phyloP scores from a whole-genome alignment of 2,888 invertebrate species.

The Cerastis rubricosa region DNA sequence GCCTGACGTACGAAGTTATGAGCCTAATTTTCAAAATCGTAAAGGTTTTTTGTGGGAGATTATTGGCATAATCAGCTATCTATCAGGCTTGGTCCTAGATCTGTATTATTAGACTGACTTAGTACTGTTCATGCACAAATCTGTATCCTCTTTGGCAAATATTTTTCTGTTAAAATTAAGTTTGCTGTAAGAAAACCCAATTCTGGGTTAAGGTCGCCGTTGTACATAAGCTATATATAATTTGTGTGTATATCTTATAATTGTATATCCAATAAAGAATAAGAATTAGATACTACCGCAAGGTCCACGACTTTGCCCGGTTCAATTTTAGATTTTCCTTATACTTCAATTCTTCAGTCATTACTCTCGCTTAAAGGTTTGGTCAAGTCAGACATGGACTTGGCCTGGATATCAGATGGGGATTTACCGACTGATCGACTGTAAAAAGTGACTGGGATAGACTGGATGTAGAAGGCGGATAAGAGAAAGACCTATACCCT shows the following conservation, averaged over 20 bases:
- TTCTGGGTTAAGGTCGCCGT: too few relatives aligned
- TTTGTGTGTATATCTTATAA: too few relatives aligned
- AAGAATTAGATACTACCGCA: not conserved
- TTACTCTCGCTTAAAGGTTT: not conserved
- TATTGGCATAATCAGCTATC: not conserved
- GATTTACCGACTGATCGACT: too few relatives aligned
- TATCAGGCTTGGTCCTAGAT: not conserved
- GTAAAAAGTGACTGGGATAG: too few relatives aligned
- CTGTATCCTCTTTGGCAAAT: too few relatives aligned
- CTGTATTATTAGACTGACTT: not conserved
- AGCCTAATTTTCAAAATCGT: not conserved
- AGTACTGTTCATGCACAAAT: too few relatives aligned
- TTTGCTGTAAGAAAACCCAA: too few relatives aligned
- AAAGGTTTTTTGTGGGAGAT: not conserved
- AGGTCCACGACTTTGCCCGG: not conserved
- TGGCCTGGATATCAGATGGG: not conserved
- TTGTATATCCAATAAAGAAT: too few relatives aligned
- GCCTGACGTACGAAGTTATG: not conserved
- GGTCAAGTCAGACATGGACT: not conserved
- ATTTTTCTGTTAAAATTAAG: too few relatives aligned
- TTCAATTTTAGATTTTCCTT: not conserved
- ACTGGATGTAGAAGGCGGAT: rapidly evolving
- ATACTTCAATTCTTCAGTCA: too few relatives aligned
- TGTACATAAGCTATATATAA: too few relatives aligned
- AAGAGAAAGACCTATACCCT: too few relatives aligned